phyloP scores from a whole-genome alignment of 2,888 invertebrate species.

The Camptogramma bilineatum region DNA sequence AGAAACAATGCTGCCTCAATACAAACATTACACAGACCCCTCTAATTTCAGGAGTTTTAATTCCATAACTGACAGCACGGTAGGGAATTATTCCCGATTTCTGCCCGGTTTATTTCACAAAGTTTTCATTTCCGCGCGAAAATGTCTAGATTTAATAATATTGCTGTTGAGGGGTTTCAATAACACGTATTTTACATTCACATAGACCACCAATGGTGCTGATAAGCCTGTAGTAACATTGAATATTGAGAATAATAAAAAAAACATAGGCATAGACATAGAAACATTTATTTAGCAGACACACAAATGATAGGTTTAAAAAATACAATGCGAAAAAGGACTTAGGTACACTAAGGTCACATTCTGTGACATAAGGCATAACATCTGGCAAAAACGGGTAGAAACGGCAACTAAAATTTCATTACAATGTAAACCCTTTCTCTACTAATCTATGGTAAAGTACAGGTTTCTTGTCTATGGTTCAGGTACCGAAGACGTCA shows the following conservation, averaged over 20 bases:
- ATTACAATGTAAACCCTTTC: no score
- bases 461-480: no score
- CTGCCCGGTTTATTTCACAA: conserved; percentile 20
- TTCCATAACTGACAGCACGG: conserved; percentile 30
- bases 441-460: no score
- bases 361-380: no score
- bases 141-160: conserved; percentile 25
- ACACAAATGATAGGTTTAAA: no score
- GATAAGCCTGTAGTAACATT: not conserved
- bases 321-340: no score
- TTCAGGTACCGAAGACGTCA: no score
- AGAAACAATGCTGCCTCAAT: conserved; percentile 19
- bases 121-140: conserved; percentile 21
- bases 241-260: not conserved
- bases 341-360: no score
- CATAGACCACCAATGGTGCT: not conserved
- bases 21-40: conserved; percentile 25
- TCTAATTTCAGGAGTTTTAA: conserved; percentile 32
- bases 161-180: conserved; percentile 11
- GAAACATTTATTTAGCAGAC: no score
- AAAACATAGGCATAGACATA: no score
- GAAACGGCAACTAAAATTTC: no score
- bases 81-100: conserved; percentile 23
- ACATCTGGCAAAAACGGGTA: no score
- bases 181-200: not conserved